Conservation (phyloP, 2,888 invertebrate genomes). For the Pseudococcus longispinus region DNA sequence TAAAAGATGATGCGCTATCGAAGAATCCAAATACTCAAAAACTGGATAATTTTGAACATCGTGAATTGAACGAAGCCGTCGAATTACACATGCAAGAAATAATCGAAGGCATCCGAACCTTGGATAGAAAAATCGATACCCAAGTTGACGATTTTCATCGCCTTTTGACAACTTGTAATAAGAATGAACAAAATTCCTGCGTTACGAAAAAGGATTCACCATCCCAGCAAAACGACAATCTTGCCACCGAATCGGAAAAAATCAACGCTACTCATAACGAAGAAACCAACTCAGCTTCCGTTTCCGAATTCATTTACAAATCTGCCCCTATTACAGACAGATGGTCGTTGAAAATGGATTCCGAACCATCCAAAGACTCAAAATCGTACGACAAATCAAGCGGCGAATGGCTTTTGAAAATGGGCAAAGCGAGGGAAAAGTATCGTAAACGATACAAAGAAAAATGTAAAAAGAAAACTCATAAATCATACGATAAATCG, state of each 20-base stretch:
- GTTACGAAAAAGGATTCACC: not conserved
- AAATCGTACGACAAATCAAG: not conserved
- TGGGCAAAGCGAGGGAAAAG: conserved; percentile 24
- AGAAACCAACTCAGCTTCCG: not conserved
- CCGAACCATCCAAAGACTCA: not conserved
- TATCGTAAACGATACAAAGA: not conserved
- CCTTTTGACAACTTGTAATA: not conserved
- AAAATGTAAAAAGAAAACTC: not conserved
- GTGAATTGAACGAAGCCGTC: not conserved
- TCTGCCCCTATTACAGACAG: not conserved
- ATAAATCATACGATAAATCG: not conserved
- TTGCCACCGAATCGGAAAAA: too few relatives aligned
- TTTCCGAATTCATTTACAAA: not conserved
- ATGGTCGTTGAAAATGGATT: conserved; percentile 24
- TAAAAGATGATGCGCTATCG: not conserved
- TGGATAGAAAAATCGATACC: not conserved
- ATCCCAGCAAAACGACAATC: not conserved
- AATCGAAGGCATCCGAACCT: not conserved
- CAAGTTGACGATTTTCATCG: not conserved
- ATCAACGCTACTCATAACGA: not conserved
- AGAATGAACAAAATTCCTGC: not conserved
- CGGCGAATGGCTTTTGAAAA: conserved; percentile 34
- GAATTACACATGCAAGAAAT: not conserved
- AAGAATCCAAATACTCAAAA: not conserved
- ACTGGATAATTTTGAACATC: not conserved